Evolutionary conservation across 2,888 invertebrate genomes (phyloP).

Genomic region (Malachius bipustulatus): DNA sequence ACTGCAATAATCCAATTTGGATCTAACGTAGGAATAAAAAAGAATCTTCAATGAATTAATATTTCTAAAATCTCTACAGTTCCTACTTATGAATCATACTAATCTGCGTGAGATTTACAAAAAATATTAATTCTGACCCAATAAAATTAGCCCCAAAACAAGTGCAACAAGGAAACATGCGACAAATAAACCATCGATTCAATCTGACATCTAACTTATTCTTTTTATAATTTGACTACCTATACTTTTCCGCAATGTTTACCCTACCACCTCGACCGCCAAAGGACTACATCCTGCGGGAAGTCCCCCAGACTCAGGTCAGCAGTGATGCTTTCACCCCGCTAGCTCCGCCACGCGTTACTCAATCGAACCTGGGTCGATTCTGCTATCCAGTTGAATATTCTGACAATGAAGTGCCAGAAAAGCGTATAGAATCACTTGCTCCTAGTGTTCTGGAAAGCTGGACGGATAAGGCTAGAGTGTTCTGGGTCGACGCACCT

Average conservation of each 20-base stretch:
- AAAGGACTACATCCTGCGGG: constrained; percentile 29
- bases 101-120: too few species aligned
- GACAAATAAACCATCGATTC: too few species aligned
- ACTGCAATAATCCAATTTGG: too few species aligned
- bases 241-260: constrained; percentile 31
- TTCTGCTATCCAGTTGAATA: constrained; percentile 40
- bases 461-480: constrained; percentile 40
- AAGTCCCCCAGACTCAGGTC: constrained; percentile 23
- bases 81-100: too few species aligned
- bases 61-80: too few species aligned
- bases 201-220: too few species aligned
- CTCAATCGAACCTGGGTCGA: constrained; percentile 39
- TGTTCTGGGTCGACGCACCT: constrained; percentile 45
- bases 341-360: constrained; percentile 37
- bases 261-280: constrained; percentile 31
- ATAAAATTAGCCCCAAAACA: too few species aligned
- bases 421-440: constrained; percentile 22
- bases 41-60: too few species aligned
- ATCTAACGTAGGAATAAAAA: too few species aligned
- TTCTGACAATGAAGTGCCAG: constrained; percentile 35
- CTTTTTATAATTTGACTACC: too few species aligned
- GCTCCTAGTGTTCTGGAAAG: constrained; percentile 32
- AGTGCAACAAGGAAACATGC: too few species aligned
- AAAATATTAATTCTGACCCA: too few species aligned
- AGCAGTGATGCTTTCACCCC: constrained; percentile 39